Evolutionary conservation across 2,797 vertebrate genomes (phyloP).

Genomic region (Sphaeramia orbicularis): DNA sequence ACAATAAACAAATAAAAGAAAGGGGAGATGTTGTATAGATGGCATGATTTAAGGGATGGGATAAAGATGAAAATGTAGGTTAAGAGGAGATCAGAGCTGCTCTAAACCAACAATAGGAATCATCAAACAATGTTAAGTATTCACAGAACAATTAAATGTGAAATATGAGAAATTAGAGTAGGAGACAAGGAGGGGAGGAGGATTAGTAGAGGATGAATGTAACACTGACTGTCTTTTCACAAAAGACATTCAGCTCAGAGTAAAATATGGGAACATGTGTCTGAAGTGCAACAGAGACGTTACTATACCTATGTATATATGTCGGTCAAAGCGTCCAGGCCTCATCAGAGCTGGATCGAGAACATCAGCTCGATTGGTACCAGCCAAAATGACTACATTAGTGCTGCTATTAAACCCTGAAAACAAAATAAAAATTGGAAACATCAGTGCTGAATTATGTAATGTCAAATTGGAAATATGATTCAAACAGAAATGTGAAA

Average conservation of each 20-base stretch:
- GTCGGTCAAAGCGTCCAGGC: slow-evolving; percentile 87
- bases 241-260: neutral
- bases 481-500: neutral
- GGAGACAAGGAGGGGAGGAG: too few species aligned
- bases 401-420: slow-evolving; percentile 87
- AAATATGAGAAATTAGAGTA: too few species aligned
- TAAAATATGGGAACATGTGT: neutral
- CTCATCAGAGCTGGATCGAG: slow-evolving; percentile 86
- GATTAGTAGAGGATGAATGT: too few species aligned
- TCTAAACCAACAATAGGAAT: neutral
- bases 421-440: neutral
- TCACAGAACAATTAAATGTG: too few species aligned
- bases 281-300: neutral
- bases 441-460: neutral
- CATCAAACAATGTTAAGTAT: too few species aligned
- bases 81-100: neutral
- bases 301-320: slow-evolving; percentile 85
- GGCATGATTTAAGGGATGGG: neutral
- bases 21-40: neutral
- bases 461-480: neutral
- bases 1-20: too few species aligned
- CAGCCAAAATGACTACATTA: slow-evolving; percentile 86
- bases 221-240: too few species aligned
- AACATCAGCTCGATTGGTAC: slow-evolving; percentile 85
- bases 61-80: neutral